Evolutionary conservation across 2,113 vertebrate species (phyloP).

Genomic region (Zapornia atra): DNA sequence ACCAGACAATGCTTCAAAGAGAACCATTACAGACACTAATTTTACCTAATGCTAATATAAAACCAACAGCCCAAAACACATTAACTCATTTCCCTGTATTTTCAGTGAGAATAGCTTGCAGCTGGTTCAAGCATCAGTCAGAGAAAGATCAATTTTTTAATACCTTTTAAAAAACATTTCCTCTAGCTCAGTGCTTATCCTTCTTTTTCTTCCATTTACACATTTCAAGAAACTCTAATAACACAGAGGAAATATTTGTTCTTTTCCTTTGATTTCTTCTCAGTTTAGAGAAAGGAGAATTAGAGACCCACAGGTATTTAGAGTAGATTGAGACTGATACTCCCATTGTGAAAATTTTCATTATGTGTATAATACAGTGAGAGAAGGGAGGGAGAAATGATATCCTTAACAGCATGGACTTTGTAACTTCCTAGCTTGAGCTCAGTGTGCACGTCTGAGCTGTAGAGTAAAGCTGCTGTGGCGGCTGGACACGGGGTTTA

Average conservation of each 20-base stretch:
- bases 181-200: not conserved
- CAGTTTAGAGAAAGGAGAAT: slow-evolving; percentile 37
- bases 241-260: slow-evolving; percentile 41
- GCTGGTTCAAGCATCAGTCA: not conserved
- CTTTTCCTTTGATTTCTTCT: slow-evolving; percentile 51
- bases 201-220: not conserved
- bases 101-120: slow-evolving; percentile 1
- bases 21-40: not conserved
- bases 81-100: not conserved
- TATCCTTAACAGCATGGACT: not conserved
- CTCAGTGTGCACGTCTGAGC: not conserved
- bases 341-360: slow-evolving; percentile 49
- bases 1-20: not conserved
- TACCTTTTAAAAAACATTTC: not conserved
- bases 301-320: slow-evolving; percentile 47
- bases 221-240: slow-evolving; percentile 27
- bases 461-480: not conserved
- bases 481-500: slow-evolving; percentile 18
- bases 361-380: not conserved
- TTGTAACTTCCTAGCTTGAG: not conserved
- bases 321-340: slow-evolving; percentile 21
- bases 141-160: not conserved
- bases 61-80: not conserved
- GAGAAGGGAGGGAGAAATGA: not conserved
- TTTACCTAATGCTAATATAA: not conserved